These are phyloP conservation scores for Cettia cetti DNA, from an alignment of 2,113 vertebrate species.

Conservation along the genomic window DNA sequence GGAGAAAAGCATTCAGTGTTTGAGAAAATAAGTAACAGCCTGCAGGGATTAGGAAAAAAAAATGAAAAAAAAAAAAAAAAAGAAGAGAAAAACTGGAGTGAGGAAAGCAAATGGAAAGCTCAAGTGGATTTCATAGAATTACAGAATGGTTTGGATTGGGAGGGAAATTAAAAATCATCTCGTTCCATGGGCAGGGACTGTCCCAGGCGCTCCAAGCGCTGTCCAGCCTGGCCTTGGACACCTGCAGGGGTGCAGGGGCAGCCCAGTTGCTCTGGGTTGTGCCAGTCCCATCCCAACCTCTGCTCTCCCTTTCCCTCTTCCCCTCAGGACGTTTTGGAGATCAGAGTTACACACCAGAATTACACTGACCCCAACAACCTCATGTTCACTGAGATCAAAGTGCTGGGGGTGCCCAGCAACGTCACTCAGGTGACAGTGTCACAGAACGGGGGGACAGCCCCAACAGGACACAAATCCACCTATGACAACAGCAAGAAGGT, in stretches of 20 bases:
- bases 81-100: too few relatives aligned
- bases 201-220: neutral
- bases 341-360: neutral
- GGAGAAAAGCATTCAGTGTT: neutral
- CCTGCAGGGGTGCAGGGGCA: neutral
- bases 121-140: fast-evolving
- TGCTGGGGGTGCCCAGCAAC: conserved; percentile 9
- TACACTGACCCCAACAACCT: conserved; percentile 24
- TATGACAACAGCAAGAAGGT: neutral
- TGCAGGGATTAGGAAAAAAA: neutral
- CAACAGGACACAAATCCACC: fast-evolving
- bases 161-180: neutral
- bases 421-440: neutral
- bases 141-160: neutral
- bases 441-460: fast-evolving
- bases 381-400: conserved; percentile 40
- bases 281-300: fast-evolving
- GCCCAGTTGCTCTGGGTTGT: neutral
- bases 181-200: neutral
- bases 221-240: fast-evolving
- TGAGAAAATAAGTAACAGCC: neutral
- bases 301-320: neutral
- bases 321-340: neutral
- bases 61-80: too few relatives aligned
- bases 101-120: neutral